Evolutionary conservation across 35 echinoderm and acorn worm genomes (phyloP), one percentile per base, ranked within the genome.

Genomic region (Stichopus chloronotus): DNA sequence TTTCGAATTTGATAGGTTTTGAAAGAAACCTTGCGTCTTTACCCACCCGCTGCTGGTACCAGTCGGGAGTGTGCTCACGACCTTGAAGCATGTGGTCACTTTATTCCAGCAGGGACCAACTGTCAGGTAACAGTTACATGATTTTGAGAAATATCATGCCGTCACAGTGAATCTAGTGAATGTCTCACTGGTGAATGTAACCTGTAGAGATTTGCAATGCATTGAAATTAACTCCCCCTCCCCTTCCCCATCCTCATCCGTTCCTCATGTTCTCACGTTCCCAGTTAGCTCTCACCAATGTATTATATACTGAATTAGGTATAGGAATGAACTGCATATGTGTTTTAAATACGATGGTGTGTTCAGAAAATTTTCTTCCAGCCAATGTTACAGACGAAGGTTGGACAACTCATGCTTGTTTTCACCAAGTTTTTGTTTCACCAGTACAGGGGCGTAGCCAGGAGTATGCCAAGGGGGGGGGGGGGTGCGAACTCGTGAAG

Each of bases 11-110:
- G 0, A 43, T 43, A 43, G 80, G 80, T 83, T 56, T 56, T 83
- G 8, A 96, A 96, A 59, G 95, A 96, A 83, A 87, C 93, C 0
- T 83, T 96, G 63, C 81, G 95, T 52, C 77, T 94, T 14, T 88
- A 88, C 77, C 95, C 95, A 12, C 93, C 95, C 8, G 95, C 83
- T 5, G 8, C 88, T 14, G 95, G 92, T 7, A 58, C 88, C 6
- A 68, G 85, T 4, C 76, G 95, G 80, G 25, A 52, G 7, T 11
- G 60, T 60, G 80, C 71, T 10, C 25, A 58, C 12, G 95, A 96
- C 17, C 58, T 87, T 5, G 72, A 69, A 43, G 52, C 88, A 52
- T 72, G 72, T 81, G 90, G 88, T 1, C 79, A 58, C 17, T 86
- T 55, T 54, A 94, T 96, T 79, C 95, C 92, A 13, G 85, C 90